Conservation (phyloP, 2,797 vertebrate species). For the Meriones psammophilus region DNA sequence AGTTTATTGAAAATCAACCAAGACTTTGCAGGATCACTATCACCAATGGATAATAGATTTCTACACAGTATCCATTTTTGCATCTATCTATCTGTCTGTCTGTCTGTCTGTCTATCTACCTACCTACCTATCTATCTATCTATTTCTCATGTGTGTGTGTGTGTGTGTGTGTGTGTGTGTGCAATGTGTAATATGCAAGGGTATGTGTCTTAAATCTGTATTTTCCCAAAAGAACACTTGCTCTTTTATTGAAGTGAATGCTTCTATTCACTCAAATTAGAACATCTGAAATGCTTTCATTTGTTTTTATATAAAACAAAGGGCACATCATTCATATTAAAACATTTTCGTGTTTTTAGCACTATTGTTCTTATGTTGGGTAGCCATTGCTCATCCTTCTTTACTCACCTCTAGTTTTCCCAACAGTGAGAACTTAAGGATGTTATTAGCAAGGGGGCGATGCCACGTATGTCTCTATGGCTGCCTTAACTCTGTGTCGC, state of each 20-base stretch:
- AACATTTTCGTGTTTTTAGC: background rate
- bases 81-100: background rate
- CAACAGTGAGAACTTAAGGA: background rate
- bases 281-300: background rate
- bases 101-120: background rate
- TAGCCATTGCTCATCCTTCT: background rate
- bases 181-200: too few species aligned
- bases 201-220: background rate
- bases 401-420: background rate
- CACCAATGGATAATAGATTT: background rate
- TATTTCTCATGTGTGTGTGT: background rate
- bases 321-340: background rate
- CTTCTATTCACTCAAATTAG: background rate
- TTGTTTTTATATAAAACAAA: slow-evolving; percentile 32
- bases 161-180: background rate
- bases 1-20: background rate
- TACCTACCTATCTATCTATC: background rate
- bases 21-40: background rate
- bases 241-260: background rate
- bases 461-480: background rate
- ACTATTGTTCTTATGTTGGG: background rate
- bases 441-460: background rate
- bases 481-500: background rate
- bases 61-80: too few species aligned
- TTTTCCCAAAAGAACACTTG: slow-evolving; percentile 18